These are phyloP conservation scores for Sicus ferrugineus DNA, from an alignment of 2,888 invertebrate genomes.

Conservation along the genomic window DNA sequence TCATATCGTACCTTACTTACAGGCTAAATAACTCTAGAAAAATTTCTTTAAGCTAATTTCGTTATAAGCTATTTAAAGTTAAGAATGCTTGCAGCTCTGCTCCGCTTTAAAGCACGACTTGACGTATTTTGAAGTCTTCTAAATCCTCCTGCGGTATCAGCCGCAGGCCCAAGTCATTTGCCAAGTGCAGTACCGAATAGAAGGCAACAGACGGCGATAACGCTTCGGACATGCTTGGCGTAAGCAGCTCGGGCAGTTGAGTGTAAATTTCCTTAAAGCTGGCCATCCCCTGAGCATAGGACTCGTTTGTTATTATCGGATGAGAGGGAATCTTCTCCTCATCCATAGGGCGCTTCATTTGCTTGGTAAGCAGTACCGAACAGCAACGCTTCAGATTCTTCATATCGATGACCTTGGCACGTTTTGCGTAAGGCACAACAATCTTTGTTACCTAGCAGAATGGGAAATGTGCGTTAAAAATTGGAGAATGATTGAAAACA, in stretches of 20 bases:
- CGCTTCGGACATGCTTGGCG: conserved; percentile 73
- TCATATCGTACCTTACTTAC: neutral
- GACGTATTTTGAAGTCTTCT: conserved; percentile 66
- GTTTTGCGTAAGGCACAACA: conserved; percentile 80
- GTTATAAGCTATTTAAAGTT: neutral
- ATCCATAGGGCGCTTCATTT: conserved; percentile 44
- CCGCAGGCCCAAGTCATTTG: conserved; percentile 78
- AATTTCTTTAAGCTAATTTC: neutral
- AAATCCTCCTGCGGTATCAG: conserved; percentile 67
- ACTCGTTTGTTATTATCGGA: conserved; percentile 47
- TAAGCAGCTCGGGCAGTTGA: conserved; percentile 68
- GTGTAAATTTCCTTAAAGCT: conserved; percentile 70
- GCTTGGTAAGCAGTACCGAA: conserved; percentile 70
- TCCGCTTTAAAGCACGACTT: conserved; percentile 46
- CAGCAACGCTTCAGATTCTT: conserved; percentile 80
- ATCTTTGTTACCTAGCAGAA: conserved; percentile 66
- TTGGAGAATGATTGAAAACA: neutral
- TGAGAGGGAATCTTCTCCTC: conserved; percentile 46
- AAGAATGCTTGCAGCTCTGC: neutral
- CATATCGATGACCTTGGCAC: conserved; percentile 88
- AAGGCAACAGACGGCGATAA: conserved; percentile 81
- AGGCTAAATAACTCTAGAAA: neutral
- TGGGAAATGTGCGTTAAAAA: neutral
- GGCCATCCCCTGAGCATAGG: conserved; percentile 64
- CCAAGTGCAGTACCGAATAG: conserved; percentile 82